A percentile compares a stretch with the other conserved stretches of the same genome.
These are phyloP conservation scores for Maniola hyperantus DNA, from an alignment of 2,888 invertebrate species.

Conservation along the genomic window DNA sequence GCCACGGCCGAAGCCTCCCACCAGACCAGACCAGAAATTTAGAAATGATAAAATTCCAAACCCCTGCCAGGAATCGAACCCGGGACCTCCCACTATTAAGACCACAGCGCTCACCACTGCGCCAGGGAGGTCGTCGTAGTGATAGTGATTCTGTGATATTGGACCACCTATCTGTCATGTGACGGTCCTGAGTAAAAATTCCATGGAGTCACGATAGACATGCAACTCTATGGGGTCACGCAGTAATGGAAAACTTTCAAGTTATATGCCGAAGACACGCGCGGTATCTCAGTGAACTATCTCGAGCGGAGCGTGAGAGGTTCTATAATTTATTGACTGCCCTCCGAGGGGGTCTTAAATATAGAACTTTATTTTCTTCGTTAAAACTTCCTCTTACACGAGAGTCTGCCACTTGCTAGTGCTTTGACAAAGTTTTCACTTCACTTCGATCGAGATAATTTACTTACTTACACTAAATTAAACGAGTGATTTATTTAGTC, in stretches of 20 bases:
- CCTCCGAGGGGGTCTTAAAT: slow-evolving; percentile 30
- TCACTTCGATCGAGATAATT: neutral
- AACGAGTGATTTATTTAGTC: neutral
- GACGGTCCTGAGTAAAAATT: neutral
- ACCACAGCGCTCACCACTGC: too few species aligned
- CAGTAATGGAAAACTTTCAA: neutral
- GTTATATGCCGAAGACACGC: neutral
- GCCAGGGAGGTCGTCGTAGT: too few species aligned
- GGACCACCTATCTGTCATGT: too few species aligned
- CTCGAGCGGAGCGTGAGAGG: slow-evolving; percentile 5
- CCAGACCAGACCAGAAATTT: too few species aligned
- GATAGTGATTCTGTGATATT: too few species aligned
- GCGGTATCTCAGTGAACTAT: neutral
- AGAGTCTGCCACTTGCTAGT: slow-evolving; percentile 20
- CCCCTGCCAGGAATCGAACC: too few species aligned
- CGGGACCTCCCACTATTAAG: too few species aligned
- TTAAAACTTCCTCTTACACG: slow-evolving; percentile 27
- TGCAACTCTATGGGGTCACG: neutral
- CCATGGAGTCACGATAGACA: too few species aligned
- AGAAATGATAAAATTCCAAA: too few species aligned
- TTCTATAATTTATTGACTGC: slow-evolving; percentile 32
- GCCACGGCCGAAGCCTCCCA: too few species aligned
- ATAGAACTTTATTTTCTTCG: slow-evolving; percentile 34
- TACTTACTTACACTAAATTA: neutral
- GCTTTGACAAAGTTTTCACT: slow-evolving; percentile 34